Conservation (phyloP, 1,140 invertebrate genomes). For the Lepidotrigona ventralis region DNA sequence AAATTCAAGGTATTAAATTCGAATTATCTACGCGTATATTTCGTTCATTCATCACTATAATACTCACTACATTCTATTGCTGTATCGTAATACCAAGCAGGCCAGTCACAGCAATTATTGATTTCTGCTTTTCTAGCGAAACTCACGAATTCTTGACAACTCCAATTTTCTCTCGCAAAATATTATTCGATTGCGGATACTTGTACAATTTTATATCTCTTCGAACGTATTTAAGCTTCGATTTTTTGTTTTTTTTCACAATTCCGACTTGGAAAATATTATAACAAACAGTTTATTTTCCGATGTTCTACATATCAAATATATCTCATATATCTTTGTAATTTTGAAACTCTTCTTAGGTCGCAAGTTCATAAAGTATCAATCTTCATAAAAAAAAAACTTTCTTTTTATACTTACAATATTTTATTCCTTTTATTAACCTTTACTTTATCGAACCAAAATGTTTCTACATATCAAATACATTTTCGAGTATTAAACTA, state of each 20-base stretch:
- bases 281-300: neutral
- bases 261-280: neutral
- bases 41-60: too few relatives aligned
- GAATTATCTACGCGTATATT: neutral
- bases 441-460: too few relatives aligned
- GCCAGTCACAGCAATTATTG: neutral
- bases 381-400: too few relatives aligned
- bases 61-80: neutral
- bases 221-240: neutral
- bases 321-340: neutral
- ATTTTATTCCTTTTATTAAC: neutral
- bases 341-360: neutral
- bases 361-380: too few relatives aligned
- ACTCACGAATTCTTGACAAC: neutral
- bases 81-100: neutral
- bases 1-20: neutral
- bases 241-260: too few relatives aligned
- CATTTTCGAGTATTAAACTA: too few relatives aligned
- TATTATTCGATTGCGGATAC: neutral
- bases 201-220: neutral
- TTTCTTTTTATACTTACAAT: neutral
- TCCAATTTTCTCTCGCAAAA: too few relatives aligned
- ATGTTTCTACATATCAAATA: too few relatives aligned
- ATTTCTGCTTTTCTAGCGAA: neutral
- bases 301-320: neutral